Evolutionary conservation across 2,113 vertebrate genomes (phyloP), one percentile per base, ranked within the genome.

Genomic region (Ancistrus triradiatus): DNA sequence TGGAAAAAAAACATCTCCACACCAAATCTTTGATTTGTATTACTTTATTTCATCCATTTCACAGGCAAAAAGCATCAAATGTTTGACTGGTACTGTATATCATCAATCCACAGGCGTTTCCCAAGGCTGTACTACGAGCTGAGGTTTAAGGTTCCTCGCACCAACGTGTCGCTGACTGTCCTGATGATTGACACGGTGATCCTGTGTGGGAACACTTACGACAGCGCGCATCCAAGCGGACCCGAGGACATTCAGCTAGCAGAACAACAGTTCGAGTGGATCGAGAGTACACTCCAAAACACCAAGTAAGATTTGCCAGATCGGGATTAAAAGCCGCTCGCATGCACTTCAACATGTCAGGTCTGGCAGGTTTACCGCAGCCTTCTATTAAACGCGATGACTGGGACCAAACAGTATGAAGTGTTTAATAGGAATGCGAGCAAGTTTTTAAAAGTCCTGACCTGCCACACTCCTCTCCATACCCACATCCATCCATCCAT

Each of bases 101-200:
- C 17, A 19, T 25, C 51, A 17, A 21, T 65, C n/a, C 68, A 9
- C 4, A 87, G 85, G 85, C 73, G 73, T 7, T 87, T 78, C 65
- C 84, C 81, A 1, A 59, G 64, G 22, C 75, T 85, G 14, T 83
- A 83, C 59, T 85, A 85, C 14, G 55, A 84, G 25, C 70, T 87
- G 0, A 17, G 51, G 11, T 80, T 85, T 21, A 72, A 66, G 21
- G 58, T 82, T 56, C 83, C 83, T 17, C 62, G 52, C 49, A 74
- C 73, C 19, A 84, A 81, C 13, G 35, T 72, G 38, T 70, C 80
- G 0, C 3, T 85, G 75, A 78, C 66, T 0, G 25, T 87, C 19
- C 66, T 87, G 59, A 86, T 87, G 85, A 81, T 82, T 8, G 85
- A 87, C 46, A 87, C 83, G 0, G 83, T 85, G 61, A 63, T 80